Conservation (phyloP, 2,113 vertebrate genomes). For the Alethe castanea region DNA sequence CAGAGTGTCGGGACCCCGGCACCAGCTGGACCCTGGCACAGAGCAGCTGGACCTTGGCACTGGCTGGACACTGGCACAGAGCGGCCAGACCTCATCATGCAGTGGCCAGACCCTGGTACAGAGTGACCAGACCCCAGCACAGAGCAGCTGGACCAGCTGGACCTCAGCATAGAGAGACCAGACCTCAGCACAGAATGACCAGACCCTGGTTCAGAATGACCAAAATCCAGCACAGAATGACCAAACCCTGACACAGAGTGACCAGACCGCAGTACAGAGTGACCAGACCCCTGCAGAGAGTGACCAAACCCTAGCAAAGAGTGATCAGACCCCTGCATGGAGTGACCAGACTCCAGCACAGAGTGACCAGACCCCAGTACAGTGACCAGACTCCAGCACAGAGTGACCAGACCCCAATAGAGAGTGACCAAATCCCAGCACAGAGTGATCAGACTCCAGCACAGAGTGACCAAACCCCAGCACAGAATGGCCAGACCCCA, state of each 20-base stretch:
- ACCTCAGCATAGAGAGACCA: too few relatives aligned
- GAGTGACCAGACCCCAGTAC: too few relatives aligned
- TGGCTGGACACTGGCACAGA: fast-evolving
- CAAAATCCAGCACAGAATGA: fast-evolving
- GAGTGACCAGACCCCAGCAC: fast-evolving
- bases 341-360: fast-evolving
- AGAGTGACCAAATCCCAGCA: fast-evolving
- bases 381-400: fast-evolving
- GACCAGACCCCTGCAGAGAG: fast-evolving
- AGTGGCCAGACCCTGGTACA: too few relatives aligned
- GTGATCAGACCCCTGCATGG: fast-evolving
- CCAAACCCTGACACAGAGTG: fast-evolving
- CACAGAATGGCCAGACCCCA: background rate
- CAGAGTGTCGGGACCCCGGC: fast-evolving
- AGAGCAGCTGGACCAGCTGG: too few relatives aligned
- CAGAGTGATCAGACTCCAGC: background rate
- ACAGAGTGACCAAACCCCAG: fast-evolving
- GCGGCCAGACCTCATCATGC: fast-evolving
- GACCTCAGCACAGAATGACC: too few relatives aligned
- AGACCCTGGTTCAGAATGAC: too few relatives aligned
- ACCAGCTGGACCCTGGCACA: fast-evolving
- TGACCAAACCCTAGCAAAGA: fast-evolving
- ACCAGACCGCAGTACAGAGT: fast-evolving
- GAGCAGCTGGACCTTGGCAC: background rate
- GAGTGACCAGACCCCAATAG: fast-evolving